These are phyloP conservation scores for Melieria picta DNA, from an alignment of 2,888 invertebrate genomes.

Conservation along the genomic window DNA sequence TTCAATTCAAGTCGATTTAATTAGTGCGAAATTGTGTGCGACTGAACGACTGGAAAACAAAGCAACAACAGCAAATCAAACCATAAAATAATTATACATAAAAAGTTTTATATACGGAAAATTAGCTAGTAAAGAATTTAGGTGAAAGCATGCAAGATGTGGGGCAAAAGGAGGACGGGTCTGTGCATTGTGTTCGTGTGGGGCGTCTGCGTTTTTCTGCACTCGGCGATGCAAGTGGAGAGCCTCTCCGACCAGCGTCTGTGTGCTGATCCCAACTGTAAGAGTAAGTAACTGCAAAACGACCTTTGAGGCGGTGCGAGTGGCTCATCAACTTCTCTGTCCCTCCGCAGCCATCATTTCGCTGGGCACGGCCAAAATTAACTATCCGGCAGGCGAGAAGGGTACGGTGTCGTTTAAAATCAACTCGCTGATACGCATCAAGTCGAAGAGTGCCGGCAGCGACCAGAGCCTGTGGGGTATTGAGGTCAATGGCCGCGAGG, in stretches of 20 bases:
- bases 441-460: constrained; percentile 76
- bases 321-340: constrained; percentile 3
- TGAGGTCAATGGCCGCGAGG: constrained; percentile 74
- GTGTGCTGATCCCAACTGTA: constrained; percentile 78
- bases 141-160: constrained; percentile 41
- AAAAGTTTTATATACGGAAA: not conserved
- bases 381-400: constrained; percentile 69
- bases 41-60: constrained; percentile 16
- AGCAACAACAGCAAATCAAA: not conserved
- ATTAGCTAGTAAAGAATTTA: constrained; percentile 1
- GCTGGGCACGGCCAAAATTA: constrained; percentile 71
- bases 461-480: constrained; percentile 72
- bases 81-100: not conserved
- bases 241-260: constrained; percentile 73
- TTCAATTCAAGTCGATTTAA: constrained; percentile 2
- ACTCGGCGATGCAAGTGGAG: constrained; percentile 37
- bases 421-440: constrained; percentile 71
- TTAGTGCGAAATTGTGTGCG: constrained; percentile 12
- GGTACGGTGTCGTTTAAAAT: constrained; percentile 72
- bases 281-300: constrained; percentile 68
- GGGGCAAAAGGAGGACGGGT: constrained; percentile 34
- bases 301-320: constrained; percentile 17
- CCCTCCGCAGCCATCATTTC: constrained; percentile 61
- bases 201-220: constrained; percentile 55
- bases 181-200: constrained; percentile 33